phyloP scores from a whole-genome alignment of 2,888 invertebrate species.

The Apamea sordens region DNA sequence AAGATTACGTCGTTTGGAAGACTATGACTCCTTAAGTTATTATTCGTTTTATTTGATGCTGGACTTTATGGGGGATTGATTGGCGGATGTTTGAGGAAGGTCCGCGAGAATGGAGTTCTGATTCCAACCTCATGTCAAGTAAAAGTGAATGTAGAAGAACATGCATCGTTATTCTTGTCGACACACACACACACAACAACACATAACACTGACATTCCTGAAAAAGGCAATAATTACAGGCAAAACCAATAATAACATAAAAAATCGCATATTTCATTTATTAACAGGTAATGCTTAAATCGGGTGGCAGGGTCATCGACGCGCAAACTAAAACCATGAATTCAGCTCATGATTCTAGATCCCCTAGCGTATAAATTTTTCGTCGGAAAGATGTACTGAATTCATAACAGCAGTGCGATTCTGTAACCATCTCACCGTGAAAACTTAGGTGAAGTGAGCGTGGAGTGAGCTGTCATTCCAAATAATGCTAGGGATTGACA shows the following conservation, averaged over 20 bases:
- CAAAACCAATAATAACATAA: not conserved
- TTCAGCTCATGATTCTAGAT: too few relatives aligned
- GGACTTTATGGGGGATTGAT: constrained; percentile 44
- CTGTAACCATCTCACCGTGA: too few relatives aligned
- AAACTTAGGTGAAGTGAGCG: too few relatives aligned
- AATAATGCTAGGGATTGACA: too few relatives aligned
- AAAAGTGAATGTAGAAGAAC: not conserved
- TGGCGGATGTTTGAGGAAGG: constrained; percentile 35
- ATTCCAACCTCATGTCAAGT: not conserved
- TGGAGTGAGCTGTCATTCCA: too few relatives aligned
- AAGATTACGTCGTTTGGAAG: constrained; percentile 45
- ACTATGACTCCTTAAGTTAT: constrained; percentile 50
- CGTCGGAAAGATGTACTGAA: too few relatives aligned
- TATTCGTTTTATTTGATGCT: constrained; percentile 51
- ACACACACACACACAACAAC: not conserved
- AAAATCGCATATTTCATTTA: not conserved
- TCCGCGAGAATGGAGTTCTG: constrained; percentile 16
- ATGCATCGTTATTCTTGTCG: not conserved
- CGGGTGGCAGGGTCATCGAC: too few relatives aligned
- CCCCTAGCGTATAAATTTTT: too few relatives aligned
- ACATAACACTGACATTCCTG: not conserved
- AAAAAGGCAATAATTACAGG: not conserved
- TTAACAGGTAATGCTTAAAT: not conserved
- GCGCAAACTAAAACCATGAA: too few relatives aligned
- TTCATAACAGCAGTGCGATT: too few relatives aligned